Evolutionary conservation across 2,797 vertebrate genomes (phyloP).

Genomic region (Helostoma temminkii): DNA sequence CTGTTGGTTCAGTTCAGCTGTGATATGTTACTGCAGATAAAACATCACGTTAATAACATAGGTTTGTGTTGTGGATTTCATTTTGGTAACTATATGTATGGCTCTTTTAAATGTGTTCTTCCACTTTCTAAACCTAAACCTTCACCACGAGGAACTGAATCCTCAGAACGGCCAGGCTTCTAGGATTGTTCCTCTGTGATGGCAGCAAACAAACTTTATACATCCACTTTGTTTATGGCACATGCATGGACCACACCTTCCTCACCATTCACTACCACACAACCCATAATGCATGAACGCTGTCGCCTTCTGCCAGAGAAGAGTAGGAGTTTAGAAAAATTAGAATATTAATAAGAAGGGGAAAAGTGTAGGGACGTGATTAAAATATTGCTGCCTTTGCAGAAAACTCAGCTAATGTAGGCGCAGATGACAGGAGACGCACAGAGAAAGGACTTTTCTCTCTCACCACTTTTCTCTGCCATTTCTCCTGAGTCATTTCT

Average conservation of each 20-base stretch:
- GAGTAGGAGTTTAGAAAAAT: conserved; percentile 1
- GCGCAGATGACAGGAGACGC: conserved; percentile 23
- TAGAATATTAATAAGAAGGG: not conserved
- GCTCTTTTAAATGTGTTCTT: conserved; percentile 44
- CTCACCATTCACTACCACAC: conserved; percentile 58
- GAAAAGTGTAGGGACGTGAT: conserved; percentile 15
- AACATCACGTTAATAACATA: conserved; percentile 18
- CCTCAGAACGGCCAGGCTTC: conserved; percentile 43
- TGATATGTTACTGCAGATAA: conserved; percentile 10
- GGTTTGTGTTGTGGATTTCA: conserved; percentile 33
- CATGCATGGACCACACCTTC: conserved; percentile 69
- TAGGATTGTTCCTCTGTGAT: conserved; percentile 44
- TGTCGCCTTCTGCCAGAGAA: conserved; percentile 58
- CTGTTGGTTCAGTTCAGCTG: conserved; percentile 28
- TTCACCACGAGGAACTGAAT: conserved; percentile 41
- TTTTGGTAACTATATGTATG: conserved; percentile 33
- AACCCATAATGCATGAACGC: conserved; percentile 71
- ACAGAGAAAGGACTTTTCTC: conserved; percentile 5
- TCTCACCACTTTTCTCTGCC: conserved; percentile 23
- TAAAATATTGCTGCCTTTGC: conserved; percentile 7
- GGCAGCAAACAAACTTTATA: conserved; percentile 20
- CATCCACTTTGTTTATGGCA: conserved; percentile 49
- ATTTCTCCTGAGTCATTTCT: conserved; percentile 31
- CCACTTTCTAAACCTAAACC: conserved; percentile 36
- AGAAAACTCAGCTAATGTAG: conserved; percentile 1